phyloP scores from a whole-genome alignment of 2,113 vertebrate genomes.

The Callipepla squamata region DNA sequence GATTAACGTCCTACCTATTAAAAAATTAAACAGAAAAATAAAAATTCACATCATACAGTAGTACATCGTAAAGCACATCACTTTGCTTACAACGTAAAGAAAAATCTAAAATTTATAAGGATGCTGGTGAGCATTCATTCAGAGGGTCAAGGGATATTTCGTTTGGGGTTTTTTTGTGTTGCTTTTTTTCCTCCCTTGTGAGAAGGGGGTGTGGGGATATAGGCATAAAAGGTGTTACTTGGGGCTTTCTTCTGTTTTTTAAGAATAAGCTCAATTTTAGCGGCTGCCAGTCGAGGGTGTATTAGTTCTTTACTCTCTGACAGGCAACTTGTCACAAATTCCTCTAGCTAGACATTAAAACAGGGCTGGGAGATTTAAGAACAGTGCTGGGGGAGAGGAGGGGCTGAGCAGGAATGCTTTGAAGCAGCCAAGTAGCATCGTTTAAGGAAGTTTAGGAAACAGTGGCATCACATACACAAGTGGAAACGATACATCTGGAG shows the following conservation, averaged over 20 bases:
- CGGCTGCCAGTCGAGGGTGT: constrained; percentile 21
- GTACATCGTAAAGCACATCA: background rate
- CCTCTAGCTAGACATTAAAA: background rate
- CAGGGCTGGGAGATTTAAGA: background rate
- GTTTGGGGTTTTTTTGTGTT: background rate
- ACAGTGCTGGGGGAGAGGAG: background rate
- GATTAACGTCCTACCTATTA: constrained; percentile 1
- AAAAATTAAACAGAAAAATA: constrained; percentile 42
- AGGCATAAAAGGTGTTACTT: background rate
- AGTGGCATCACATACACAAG: constrained; percentile 63
- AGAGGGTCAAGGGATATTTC: background rate
- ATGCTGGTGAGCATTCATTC: constrained; percentile 8
- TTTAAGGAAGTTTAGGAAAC: constrained; percentile 66
- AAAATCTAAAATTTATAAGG: background rate
- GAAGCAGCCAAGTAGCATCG: constrained; percentile 70
- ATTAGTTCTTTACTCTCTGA: constrained; percentile 57
- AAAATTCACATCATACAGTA: background rate
- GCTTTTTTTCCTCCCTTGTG: background rate
- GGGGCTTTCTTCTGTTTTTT: background rate
- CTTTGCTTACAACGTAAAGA: background rate
- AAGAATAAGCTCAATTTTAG: constrained; percentile 5
- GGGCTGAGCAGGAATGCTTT: background rate
- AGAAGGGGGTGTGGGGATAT: background rate
- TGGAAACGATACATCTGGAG: constrained; percentile 64
- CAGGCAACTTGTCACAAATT: constrained; percentile 31